Percentiles rank a stretch among this genome's conserved stretches.
Conservation (phyloP, 2,797 vertebrate genomes). For the Echeneis naucrates region DNA sequence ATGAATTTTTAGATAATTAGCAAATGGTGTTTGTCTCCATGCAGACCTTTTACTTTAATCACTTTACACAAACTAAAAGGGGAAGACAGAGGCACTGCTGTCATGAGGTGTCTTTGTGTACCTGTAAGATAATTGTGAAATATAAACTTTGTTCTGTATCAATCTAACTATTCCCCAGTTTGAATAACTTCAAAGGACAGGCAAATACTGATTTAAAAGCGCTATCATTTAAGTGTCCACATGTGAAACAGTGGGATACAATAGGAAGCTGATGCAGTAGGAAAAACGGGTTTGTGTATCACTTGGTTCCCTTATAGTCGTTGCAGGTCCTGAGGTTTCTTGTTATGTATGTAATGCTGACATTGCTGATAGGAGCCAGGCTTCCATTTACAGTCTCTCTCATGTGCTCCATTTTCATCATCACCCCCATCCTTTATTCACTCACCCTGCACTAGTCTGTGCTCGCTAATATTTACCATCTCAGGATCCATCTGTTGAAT, state of each 20-base stretch:
- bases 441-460: slow-evolving; percentile 16
- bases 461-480: neutral
- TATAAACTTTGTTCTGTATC: neutral
- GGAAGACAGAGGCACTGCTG: neutral
- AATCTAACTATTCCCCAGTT: neutral
- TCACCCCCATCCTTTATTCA: slow-evolving; percentile 47
- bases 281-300: neutral
- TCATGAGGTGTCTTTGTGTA: neutral
- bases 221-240: neutral
- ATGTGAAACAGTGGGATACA: neutral
- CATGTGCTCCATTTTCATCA: slow-evolving; percentile 58
- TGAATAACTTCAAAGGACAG: neutral
- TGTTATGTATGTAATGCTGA: slow-evolving; percentile 65
- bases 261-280: neutral
- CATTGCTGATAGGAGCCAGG: slow-evolving; percentile 57
- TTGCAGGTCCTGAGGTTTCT: slow-evolving; percentile 38
- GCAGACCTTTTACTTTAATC: neutral
- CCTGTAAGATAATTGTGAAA: slow-evolving; percentile 7
- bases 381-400: slow-evolving; percentile 58
- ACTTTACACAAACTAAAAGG: neutral
- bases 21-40: neutral
- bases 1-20: neutral
- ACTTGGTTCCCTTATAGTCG: slow-evolving; percentile 11
- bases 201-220: neutral
- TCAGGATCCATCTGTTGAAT: slow-evolving; percentile 11